These are phyloP conservation scores for Netelia melanura DNA, from an alignment of 2,888 invertebrate genomes.

Conservation along the genomic window DNA sequence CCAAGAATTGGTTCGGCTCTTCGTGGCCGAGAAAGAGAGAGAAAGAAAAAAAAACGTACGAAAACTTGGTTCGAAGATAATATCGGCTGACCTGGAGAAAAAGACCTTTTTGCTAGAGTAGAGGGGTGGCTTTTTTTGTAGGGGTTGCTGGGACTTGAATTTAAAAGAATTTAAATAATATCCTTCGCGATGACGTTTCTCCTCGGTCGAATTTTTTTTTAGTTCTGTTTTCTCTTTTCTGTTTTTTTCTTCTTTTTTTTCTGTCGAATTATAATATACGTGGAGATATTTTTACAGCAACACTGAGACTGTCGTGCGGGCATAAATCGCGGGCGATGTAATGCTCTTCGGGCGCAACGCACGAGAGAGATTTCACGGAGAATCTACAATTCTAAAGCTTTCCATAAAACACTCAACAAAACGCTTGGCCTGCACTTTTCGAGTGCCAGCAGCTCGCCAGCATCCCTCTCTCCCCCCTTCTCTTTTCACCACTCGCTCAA, in stretches of 20 bases:
- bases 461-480: conserved; percentile 69
- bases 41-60: conserved; percentile 54
- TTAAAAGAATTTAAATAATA: conserved; percentile 80
- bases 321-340: conserved; percentile 71
- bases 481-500: conserved; percentile 54
- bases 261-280: neutral
- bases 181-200: conserved; percentile 65
- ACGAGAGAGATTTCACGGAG: conserved; percentile 71
- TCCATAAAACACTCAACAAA: conserved; percentile 85
- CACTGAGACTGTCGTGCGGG: conserved; percentile 68
- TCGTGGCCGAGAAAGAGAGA: conserved; percentile 35
- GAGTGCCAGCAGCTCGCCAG: conserved; percentile 76
- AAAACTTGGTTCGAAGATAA: conserved; percentile 56
- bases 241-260: conserved; percentile 12
- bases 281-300: conserved; percentile 12
- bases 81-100: conserved; percentile 27
- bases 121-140: conserved; percentile 38
- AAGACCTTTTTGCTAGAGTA: conserved; percentile 25
- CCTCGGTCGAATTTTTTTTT: conserved; percentile 64
- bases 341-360: conserved; percentile 55
- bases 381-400: conserved; percentile 85
- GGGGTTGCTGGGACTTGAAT: conserved; percentile 59
- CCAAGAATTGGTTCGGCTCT: conserved; percentile 57
- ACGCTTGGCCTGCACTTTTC: conserved; percentile 84
- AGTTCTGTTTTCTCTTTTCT: neutral